These are phyloP conservation scores for Pogonomyrmex barbatus DNA, from an alignment of 1,140 invertebrate genomes.

Conservation along the genomic window DNA sequence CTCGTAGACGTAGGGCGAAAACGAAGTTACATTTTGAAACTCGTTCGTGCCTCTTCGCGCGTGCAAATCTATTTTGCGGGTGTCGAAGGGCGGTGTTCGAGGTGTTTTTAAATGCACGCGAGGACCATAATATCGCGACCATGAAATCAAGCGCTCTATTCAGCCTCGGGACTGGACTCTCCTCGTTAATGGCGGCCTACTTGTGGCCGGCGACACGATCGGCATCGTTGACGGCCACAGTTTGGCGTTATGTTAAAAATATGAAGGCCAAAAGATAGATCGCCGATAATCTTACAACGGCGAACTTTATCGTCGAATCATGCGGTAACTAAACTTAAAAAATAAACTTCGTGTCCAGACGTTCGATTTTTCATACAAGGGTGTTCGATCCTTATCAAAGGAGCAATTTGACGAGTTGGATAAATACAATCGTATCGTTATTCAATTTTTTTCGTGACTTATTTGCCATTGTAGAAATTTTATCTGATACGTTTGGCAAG, in stretches of 20 bases:
- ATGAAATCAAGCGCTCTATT: conserved; percentile 46
- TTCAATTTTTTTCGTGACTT: conserved; percentile 33
- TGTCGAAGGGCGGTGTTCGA: conserved; percentile 30
- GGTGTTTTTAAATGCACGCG: conserved; percentile 57
- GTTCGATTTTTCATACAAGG: not conserved
- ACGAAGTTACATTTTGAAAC: conserved; percentile 34
- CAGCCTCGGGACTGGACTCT: conserved; percentile 7
- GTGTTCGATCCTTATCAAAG: not conserved
- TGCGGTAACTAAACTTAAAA: not conserved
- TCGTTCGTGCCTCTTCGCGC: not conserved
- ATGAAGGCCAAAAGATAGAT: conserved; percentile 30
- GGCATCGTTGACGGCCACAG: conserved; percentile 1
- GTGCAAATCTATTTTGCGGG: conserved; percentile 26
- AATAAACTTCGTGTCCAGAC: not conserved
- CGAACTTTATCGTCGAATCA: conserved; percentile 23
- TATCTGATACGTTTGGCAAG: not conserved
- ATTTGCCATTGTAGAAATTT: not conserved
- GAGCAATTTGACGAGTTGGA: conserved; percentile 11
- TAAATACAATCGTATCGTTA: not conserved
- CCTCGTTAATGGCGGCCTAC: conserved; percentile 15
- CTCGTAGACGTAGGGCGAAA: not conserved
- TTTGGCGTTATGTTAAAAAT: conserved; percentile 53
- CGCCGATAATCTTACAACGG: conserved; percentile 15
- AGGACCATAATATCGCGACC: conserved; percentile 42
- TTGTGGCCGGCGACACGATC: conserved; percentile 18